Base-by-base conservation (phyloP, 2,888 invertebrate species). In the Eugnorisma glareosa region DNA sequence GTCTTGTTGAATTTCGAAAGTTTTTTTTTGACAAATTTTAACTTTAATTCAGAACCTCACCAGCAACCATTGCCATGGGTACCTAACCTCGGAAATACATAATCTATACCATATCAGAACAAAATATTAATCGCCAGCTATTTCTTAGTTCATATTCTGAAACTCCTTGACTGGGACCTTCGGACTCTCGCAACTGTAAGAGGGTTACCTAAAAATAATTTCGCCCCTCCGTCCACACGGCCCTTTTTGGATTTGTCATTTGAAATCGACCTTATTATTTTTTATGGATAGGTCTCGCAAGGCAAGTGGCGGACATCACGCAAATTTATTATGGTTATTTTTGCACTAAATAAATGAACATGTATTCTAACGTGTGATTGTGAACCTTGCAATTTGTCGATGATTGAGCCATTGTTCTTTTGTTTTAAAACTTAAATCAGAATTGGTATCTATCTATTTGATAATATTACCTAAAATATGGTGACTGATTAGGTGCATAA, bases 151-250 rank as follows among this genome's bases (percentile, higher is more conserved):
- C 24, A 66, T 57, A 57, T 66, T 13, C 24, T 71, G 28, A 45
- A 37, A 35, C 15, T 57, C 11, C 54, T 51, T 54, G 57, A 48
- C 40, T 57, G 45, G 59, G 10, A 72, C 4, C 45, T 45, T 77
- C 31, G 37, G 4, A 66, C n/a, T 54, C 45, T 70, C 45, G n/a
- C 35, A 35, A 24, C 51, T 69, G 7, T n/a, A 43, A 35, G 43
- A 43, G 28, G 63, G 21, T 71, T 76, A 63, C 35, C 64, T 64
- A 18, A 48, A 71, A 64, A 77, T 64, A 72, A 40, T 35, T 66
- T 72, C 31, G 18, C n/a, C 72, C 72, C 31, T 72, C 78, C 78
- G 78, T 78, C 78, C 78, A 78, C 57, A 7, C 28, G 35, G 15
- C 66, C 57, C 59, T 77, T 77, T 72, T 72, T 48, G 57, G 73